Evolutionary conservation across 2,113 vertebrate genomes (phyloP).

Genomic region (Ciconia maguari): DNA sequence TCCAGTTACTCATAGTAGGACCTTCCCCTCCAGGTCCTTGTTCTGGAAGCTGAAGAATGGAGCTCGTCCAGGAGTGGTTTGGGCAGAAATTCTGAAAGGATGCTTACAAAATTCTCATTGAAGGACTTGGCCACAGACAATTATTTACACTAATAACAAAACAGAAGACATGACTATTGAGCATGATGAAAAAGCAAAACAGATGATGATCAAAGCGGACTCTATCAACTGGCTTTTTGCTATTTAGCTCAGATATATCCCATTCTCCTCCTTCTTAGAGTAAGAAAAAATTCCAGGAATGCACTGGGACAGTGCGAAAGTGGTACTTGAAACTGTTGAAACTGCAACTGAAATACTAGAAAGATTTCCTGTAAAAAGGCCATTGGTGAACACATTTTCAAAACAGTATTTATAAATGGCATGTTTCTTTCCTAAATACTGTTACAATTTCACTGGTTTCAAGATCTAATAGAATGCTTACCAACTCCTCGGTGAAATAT

Average conservation of each 20-base stretch:
- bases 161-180: neutral
- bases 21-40: neutral
- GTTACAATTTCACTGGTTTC: neutral
- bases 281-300: neutral
- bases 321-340: neutral
- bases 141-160: neutral
- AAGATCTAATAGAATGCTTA: slow-evolving; percentile 66
- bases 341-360: neutral
- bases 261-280: neutral
- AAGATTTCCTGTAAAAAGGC: neutral
- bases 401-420: neutral
- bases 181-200: neutral
- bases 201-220: neutral
- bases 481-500: slow-evolving; percentile 96
- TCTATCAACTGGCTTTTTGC: neutral
- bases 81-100: neutral
- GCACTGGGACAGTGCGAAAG: neutral
- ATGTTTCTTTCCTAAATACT: neutral
- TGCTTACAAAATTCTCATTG: neutral
- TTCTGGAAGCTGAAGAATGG: neutral
- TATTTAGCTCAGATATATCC: neutral
- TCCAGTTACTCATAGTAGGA: neutral
- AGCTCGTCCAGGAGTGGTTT: neutral
- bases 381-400: neutral
- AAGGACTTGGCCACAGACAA: neutral